Evolutionary conservation across 1,140 invertebrate genomes (phyloP).

Genomic region (Pogonognathellus flavescens): DNA sequence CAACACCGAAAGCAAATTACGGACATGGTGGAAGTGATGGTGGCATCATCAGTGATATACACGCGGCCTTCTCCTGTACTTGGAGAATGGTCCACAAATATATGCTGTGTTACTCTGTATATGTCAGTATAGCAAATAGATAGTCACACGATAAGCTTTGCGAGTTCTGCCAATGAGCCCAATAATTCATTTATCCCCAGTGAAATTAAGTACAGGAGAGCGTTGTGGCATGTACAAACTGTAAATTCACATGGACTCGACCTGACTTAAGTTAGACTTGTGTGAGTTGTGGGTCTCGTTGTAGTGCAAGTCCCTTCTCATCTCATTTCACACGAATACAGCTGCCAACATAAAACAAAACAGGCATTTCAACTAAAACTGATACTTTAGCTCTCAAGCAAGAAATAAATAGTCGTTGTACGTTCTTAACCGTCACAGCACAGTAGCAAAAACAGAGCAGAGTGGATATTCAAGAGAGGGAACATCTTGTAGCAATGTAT

Average conservation of each 20-base stretch:
- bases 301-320: conserved; percentile 41
- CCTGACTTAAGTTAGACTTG: conserved; percentile 27
- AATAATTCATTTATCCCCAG: conserved; percentile 50
- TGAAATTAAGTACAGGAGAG: conserved; percentile 31
- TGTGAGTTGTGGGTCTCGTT: not conserved
- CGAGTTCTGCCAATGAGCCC: conserved; percentile 35
- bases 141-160: not conserved
- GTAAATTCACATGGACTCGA: conserved; percentile 27
- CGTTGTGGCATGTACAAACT: not conserved
- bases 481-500: not conserved
- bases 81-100: too few relatives aligned
- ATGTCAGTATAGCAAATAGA: not conserved
- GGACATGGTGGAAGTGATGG: not conserved
- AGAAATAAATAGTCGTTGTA: conserved; percentile 26
- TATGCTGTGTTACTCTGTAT: too few relatives aligned
- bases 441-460: not conserved
- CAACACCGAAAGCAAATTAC: conserved; percentile 35
- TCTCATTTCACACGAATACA: conserved; percentile 46
- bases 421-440: not conserved
- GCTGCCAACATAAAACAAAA: conserved; percentile 54
- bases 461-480: not conserved
- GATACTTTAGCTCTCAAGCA: conserved; percentile 28
- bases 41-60: not conserved
- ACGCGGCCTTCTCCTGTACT: not conserved
- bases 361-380: conserved; percentile 29